Evolutionary conservation across 2,797 vertebrate genomes (phyloP), one percentile per base, ranked within the genome.

Genomic region (Melanotaenia pygmaea): DNA sequence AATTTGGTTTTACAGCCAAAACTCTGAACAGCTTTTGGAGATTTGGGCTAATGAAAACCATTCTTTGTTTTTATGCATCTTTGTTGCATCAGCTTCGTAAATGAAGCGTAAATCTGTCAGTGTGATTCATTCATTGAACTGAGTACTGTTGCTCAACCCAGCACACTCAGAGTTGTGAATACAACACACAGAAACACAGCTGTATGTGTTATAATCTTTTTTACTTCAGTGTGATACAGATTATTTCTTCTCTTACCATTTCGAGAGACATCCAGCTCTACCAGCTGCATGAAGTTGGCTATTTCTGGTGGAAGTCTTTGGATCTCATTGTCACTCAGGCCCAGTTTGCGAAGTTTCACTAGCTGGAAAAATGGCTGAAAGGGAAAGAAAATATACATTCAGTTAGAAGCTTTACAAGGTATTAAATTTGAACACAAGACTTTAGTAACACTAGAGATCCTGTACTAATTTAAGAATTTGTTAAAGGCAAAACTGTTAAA

Each of bases 261-360:
- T 88, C 98, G 95, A 74, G 98, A 99, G 64, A 99, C 92, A 59
- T 99, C 98, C 32, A 99, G 96, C 80, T 99, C 98, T 30, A 99
- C 97, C 67, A 99, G 93, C 88, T 98, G 96, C 96, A 97, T 97
- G 89, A 99, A 98, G 94, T 99, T 99, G 0, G 97, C 96, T 74
- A 99, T 97, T 92, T 99, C 98, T 79, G 97, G 94, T 67, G 98
- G 97, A 83, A 99, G 95, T 14, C 95, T 94, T 79, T 98, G 97
- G 91, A 99, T 98, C 93, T 99, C 98, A 80, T 99, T 99, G 93
- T 99, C 98, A 83, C 98, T 99, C 88, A 99, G 94, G 70, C 97
- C 96, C 70, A 99, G 96, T 90, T 98, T 99, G 89, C 97, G 94
- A 92, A 99, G 94, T 90, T 98, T 99, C 73, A 96, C 93, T 83